These are phyloP conservation scores for Odontomyia ornata DNA, from an alignment of 2,888 invertebrate species.

Conservation along the genomic window DNA sequence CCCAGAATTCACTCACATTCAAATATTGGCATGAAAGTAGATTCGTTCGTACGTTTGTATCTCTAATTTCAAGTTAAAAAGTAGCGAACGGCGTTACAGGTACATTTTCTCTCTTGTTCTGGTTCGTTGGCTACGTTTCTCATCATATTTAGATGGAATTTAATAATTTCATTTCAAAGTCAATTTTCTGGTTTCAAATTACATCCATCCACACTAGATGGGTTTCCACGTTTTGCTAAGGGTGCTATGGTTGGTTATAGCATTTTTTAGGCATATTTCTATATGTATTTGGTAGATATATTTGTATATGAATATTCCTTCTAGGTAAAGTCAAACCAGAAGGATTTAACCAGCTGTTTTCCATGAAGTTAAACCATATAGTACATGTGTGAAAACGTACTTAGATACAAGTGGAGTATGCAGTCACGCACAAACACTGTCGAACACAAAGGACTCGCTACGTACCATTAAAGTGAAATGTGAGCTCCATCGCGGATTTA, in stretches of 20 bases:
- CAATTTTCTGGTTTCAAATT: conserved; percentile 22
- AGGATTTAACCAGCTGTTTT: neutral
- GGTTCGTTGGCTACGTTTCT: neutral
- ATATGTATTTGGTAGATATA: neutral
- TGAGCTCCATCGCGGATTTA: conserved; percentile 10
- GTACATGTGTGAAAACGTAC: neutral
- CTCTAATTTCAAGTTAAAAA: too few species aligned
- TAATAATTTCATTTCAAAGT: conserved; percentile 12
- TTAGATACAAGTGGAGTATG: neutral
- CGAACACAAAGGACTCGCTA: neutral
- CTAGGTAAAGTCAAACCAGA: neutral
- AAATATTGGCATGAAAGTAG: too few species aligned
- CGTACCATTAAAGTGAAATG: conserved; percentile 10
- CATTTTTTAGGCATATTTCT: neutral
- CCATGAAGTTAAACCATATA: neutral
- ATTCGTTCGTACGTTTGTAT: too few species aligned
- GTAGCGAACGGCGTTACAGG: too few species aligned
- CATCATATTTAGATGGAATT: conserved; percentile 23
- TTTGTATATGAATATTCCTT: neutral
- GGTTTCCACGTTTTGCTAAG: neutral
- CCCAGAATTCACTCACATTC: too few species aligned
- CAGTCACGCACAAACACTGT: neutral
- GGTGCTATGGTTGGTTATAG: too few species aligned
- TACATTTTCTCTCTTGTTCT: too few species aligned
- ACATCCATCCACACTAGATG: neutral